Percentiles rank a stretch among this genome's conserved stretches.
These are phyloP conservation scores for Harpegnathos saltator DNA, from an alignment of 1,140 invertebrate genomes.

Conservation along the genomic window DNA sequence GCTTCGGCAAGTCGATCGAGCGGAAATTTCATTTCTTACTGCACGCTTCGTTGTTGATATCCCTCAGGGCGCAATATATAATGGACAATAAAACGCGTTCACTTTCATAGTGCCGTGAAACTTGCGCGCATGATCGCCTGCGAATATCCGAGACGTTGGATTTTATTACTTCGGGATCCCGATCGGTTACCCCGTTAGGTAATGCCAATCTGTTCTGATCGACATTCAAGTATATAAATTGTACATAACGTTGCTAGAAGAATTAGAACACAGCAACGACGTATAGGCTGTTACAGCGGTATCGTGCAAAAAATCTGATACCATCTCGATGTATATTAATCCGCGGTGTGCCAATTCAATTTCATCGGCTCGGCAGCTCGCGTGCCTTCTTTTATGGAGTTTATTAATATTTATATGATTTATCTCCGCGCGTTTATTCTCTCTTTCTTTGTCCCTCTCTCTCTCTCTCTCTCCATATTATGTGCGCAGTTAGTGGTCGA, in stretches of 20 bases:
- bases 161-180: constrained; percentile 1
- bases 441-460: no score
- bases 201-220: no score
- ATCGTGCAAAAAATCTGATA: background rate
- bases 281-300: background rate
- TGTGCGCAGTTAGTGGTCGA: background rate
- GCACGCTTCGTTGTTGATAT: background rate
- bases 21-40: constrained; percentile 17
- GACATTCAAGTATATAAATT: background rate
- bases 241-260: background rate
- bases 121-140: background rate
- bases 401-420: constrained; percentile 40
- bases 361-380: background rate
- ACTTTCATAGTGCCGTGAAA: constrained; percentile 44
- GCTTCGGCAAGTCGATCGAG: background rate
- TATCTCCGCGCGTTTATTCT: background rate
- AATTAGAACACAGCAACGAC: background rate
- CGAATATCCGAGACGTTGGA: constrained; percentile 1
- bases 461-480: background rate
- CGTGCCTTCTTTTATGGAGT: background rate
- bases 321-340: background rate
- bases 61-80: constrained; percentile 2
- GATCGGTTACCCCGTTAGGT: background rate
- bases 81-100: constrained; percentile 22
- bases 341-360: background rate